Conservation (phyloP, 2,888 invertebrate genomes). For the Tetragonisca angustula region DNA sequence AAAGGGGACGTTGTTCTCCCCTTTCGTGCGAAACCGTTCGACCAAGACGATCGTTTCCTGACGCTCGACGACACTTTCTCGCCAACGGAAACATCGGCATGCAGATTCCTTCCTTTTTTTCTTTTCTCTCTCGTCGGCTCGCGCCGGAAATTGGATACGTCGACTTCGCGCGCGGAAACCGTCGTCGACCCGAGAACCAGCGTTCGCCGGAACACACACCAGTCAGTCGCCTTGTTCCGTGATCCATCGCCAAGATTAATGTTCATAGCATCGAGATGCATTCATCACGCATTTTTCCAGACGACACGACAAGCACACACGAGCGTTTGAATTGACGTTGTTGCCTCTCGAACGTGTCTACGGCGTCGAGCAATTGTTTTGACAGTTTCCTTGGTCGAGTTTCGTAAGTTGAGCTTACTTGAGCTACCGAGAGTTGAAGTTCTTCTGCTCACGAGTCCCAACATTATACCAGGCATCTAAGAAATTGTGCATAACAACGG, state of each 20-base stretch:
- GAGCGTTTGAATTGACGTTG: background rate
- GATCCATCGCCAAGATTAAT: no score
- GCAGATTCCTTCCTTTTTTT: conserved; percentile 21
- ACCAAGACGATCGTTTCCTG: conserved; percentile 29
- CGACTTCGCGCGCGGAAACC: conserved; percentile 8
- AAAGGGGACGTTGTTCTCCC: background rate
- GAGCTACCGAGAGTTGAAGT: no score
- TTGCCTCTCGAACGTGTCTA: background rate
- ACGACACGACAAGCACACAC: no score
- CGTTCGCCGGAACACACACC: background rate
- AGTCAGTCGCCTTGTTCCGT: background rate
- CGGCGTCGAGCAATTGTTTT: no score
- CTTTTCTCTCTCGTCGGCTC: background rate
- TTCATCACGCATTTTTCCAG: conserved; percentile 2
- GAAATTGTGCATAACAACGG: no score
- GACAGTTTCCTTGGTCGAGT: no score
- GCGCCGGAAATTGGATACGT: conserved; percentile 41
- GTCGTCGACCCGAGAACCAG: conserved; percentile 3
- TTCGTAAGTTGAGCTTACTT: no score
- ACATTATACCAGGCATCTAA: no score
- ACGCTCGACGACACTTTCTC: background rate
- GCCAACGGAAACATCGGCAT: conserved; percentile 29
- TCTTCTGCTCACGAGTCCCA: no score
- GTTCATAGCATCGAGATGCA: background rate
- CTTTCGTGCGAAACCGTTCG: background rate